These are phyloP conservation scores for Alouatta palliata DNA, from an alignment of 2,113 vertebrate species.

Conservation along the genomic window DNA sequence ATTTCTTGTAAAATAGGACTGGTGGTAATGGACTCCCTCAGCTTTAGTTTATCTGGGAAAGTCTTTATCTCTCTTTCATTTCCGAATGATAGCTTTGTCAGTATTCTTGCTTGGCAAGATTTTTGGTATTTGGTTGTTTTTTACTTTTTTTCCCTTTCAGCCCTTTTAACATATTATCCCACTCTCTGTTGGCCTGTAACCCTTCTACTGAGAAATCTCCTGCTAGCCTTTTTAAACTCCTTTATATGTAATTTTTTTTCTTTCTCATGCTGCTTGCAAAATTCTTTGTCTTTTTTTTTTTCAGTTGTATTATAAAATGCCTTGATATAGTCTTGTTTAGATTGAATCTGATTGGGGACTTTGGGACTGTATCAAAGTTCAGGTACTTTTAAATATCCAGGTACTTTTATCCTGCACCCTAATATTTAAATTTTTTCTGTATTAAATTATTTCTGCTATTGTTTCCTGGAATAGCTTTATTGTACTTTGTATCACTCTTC, in stretches of 20 bases:
- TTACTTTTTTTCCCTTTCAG: background rate
- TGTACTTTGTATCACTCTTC: background rate
- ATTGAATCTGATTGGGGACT: background rate
- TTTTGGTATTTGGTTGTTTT: background rate
- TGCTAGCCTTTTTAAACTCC: background rate
- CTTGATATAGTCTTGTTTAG: background rate
- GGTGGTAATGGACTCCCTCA: background rate
- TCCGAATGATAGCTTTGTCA: background rate
- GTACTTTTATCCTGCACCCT: too few species aligned
- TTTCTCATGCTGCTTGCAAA: background rate
- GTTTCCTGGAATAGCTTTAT: background rate
- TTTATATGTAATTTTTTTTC: background rate
- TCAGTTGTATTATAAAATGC: background rate
- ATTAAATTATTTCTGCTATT: background rate
- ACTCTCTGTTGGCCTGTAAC: background rate
- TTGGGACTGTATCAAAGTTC: background rate
- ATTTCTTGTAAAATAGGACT: background rate
- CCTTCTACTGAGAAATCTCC: background rate
- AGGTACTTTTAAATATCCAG: too few species aligned
- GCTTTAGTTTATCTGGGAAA: background rate
- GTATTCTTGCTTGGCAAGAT: background rate
- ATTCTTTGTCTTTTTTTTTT: background rate
- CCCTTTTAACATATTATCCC: background rate
- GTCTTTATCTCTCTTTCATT: background rate
- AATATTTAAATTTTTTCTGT: background rate